These are phyloP conservation scores for Agonum fuliginosum DNA, from an alignment of 2,888 invertebrate genomes.

Conservation along the genomic window DNA sequence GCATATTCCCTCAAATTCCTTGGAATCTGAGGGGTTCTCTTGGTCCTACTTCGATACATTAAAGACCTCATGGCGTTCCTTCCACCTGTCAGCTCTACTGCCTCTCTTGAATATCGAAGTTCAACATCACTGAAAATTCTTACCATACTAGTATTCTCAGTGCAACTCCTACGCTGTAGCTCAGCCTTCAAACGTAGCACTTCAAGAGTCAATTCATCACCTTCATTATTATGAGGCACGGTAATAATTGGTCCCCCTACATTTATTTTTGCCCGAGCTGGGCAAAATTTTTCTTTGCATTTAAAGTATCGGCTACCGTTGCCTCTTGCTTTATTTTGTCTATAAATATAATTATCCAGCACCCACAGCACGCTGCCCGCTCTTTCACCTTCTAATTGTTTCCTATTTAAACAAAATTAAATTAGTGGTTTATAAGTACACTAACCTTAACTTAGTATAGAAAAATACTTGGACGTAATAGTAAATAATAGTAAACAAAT, in stretches of 20 bases:
- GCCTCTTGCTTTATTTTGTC: not conserved
- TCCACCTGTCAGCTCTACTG: not conserved
- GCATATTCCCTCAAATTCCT: slow-evolving; percentile 13
- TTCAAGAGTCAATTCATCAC: not conserved
- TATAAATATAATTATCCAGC: not conserved
- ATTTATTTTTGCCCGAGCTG: not conserved
- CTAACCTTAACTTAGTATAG: too few relatives aligned
- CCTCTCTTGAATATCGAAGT: not conserved
- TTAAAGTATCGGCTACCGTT: not conserved
- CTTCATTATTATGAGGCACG: not conserved
- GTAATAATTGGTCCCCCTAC: not conserved
- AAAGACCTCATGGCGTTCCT: not conserved
- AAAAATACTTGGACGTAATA: too few relatives aligned
- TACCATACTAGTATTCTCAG: too few relatives aligned
- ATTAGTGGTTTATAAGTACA: too few relatives aligned
- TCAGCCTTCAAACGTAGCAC: too few relatives aligned
- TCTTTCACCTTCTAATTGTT: too few relatives aligned
- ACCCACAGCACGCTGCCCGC: not conserved
- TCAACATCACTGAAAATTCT: slow-evolving; percentile 5
- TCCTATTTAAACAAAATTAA: too few relatives aligned
- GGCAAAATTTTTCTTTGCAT: not conserved
- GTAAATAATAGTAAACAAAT: too few relatives aligned
- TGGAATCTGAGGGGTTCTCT: not conserved
- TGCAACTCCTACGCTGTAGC: too few relatives aligned
- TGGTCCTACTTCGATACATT: not conserved